Base-by-base conservation (phyloP, 1,140 invertebrate genomes). In the Anastatus disparis region DNA sequence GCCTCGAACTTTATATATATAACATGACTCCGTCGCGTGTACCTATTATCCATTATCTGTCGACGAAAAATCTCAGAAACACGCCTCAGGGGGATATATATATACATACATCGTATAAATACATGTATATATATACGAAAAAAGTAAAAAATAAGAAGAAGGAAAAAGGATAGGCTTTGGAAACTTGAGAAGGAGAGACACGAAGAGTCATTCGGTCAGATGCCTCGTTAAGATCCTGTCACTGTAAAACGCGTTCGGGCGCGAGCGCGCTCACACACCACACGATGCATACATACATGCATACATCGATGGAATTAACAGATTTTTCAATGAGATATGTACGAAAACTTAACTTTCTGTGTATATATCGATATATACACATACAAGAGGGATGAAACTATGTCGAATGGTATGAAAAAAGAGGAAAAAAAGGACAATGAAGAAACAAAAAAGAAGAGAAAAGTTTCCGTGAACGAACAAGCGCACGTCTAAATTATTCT, bases 151-250 rank as follows among this genome's bases (percentile, higher is more conserved):
- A n/a, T n/a, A n/a, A n/a, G n/a, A n/a, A n/a, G n/a, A n/a, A n/a
- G n/a, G n/a, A n/a, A n/a, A n/a, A n/a, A n/a, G n/a, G n/a, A n/a
- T n/a, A n/a, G n/a, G n/a, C n/a, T n/a, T n/a, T n/a, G n/a, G n/a
- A n/a, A n/a, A n/a, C n/a, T n/a, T n/a, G n/a, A n/a, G n/a, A n/a
- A n/a, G n/a, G n/a, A n/a, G n/a, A 38, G 42, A 12, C 42, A 3
- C 3, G 42, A 44, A 13, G 42, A 77, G 74, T 76, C 75, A 77
- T 62, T 62, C 72, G 56, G 64, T 68, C 72, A 81, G 78, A 81
- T 81, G 79, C 79, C n/a, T 82, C 79, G 79, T 82, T 81, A 81
- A 82, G 81, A 81, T 80, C 71, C 81, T 81, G 81, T 81, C 81
- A 78, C 75, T 79, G 76, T 50, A 48, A 67, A 55, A 70, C 61